Evolutionary conservation across 2,888 invertebrate genomes (phyloP), one percentile per base, ranked within the genome.

Genomic region (Ommatoiulus sabulosus): DNA sequence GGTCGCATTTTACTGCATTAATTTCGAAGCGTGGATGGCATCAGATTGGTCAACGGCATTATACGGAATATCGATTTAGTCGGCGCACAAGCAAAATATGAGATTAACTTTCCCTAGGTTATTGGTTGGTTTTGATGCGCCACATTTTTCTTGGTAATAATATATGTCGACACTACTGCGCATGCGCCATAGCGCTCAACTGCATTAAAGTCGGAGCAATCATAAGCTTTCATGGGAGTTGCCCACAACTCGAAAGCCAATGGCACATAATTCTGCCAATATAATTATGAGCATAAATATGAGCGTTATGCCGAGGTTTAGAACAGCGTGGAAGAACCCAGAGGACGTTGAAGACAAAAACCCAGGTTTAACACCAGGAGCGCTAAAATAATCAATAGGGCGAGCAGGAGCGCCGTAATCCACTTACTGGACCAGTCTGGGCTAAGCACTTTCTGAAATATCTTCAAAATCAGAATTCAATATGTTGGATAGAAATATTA

Each of bases 1-100:
- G 80, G 80, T 80, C 80, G 35, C 80, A 80, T 80, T 80, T 80
- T 80, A 35, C 80, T 80, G 80, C 80, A 80, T 80, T 80, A 72
- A 72, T 72, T 72, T 20, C 80, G n/a, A 0, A 15, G 12, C 80
- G 35, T 7, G 80, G 5, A 80, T 80, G 80, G 80, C 80, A 80
- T 80, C 35, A 80, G 80, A 80, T 80, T 80, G 80, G 80, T 80
- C 80, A 80, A 35, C 80, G 35, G 80, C 80, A 80, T 35, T 35
- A 24, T 80, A 80, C 35, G 12, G 80, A 80, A 80, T 80, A 80
- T 80, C 80, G 80, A 80, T 80, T 80, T 35, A 35, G 80, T 35
- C 12, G 80, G 80, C 80, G 12, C 80, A 80, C 80, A 80, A 80
- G 80, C 80, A 80, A 80, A 80, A 80, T 80, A 80, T 80, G 35